These are phyloP conservation scores for Pithys albifrons DNA, from an alignment of 2,113 vertebrate genomes.

Conservation along the genomic window DNA sequence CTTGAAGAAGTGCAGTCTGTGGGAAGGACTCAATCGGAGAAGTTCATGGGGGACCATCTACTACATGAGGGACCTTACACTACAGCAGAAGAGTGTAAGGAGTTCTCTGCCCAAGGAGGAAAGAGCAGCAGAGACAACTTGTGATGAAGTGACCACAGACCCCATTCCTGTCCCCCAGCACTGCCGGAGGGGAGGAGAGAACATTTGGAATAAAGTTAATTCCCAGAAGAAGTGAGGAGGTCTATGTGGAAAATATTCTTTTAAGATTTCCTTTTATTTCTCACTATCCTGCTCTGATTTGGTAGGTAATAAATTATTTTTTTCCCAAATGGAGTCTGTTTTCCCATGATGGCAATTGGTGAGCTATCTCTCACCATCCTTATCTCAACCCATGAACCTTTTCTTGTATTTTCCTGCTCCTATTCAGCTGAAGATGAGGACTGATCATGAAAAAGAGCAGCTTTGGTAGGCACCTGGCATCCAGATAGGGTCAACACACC, in stretches of 20 bases:
- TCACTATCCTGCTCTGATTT: not conserved
- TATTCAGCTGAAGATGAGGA: not conserved
- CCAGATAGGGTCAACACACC: not conserved
- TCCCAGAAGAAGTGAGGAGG: rapidly evolving
- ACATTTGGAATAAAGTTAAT: not conserved
- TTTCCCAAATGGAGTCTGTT: not conserved
- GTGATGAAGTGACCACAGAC: not conserved
- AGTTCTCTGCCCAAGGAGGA: not conserved
- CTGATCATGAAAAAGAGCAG: not conserved
- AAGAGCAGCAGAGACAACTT: not conserved
- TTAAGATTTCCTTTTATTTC: not conserved
- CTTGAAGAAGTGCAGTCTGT: not conserved
- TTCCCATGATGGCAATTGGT: not conserved
- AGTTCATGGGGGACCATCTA: not conserved
- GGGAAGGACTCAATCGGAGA: not conserved
- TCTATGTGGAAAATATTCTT: not conserved
- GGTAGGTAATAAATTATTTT: not conserved
- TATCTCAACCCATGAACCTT: rapidly evolving
- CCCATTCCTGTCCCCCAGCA: not conserved
- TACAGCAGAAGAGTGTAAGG: not conserved
- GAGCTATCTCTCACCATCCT: not conserved
- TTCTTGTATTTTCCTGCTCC: not conserved
- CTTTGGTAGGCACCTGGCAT: not conserved
- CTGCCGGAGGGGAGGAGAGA: not conserved
- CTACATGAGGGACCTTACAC: not conserved